Evolutionary conservation across 2,888 invertebrate genomes (phyloP).

Genomic region (Nudaria mundana): DNA sequence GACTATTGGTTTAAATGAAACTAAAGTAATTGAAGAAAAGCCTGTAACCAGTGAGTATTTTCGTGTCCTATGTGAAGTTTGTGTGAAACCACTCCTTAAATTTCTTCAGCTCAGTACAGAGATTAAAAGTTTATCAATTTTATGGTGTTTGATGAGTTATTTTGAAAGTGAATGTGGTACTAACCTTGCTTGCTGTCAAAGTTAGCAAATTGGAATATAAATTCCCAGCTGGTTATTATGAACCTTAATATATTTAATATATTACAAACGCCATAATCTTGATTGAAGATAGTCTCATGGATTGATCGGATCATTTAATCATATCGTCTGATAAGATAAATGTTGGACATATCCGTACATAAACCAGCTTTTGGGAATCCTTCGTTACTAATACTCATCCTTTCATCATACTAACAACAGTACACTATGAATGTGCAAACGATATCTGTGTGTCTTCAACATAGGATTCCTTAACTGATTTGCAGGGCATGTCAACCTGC

Average conservation of each 20-base stretch:
- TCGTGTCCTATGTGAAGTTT: slow-evolving; percentile 46
- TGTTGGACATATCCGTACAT: slow-evolving; percentile 39
- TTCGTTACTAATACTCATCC: slow-evolving; percentile 52
- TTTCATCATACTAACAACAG: slow-evolving; percentile 53
- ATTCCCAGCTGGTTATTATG: slow-evolving; percentile 17
- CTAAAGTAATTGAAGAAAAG: slow-evolving; percentile 65
- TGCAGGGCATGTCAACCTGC: slow-evolving; percentile 76
- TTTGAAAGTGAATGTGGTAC: slow-evolving; percentile 51
- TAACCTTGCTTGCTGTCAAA: slow-evolving; percentile 27
- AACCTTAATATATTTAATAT: neutral
- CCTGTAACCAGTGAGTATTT: slow-evolving; percentile 75
- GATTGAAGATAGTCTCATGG: slow-evolving; percentile 50
- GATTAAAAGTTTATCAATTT: slow-evolving; percentile 42
- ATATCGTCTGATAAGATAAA: slow-evolving; percentile 62
- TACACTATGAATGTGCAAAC: slow-evolving; percentile 57
- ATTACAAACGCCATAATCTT: slow-evolving; percentile 43
- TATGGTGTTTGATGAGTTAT: slow-evolving; percentile 48
- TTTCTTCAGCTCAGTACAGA: slow-evolving; percentile 31
- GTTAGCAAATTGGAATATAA: slow-evolving; percentile 14
- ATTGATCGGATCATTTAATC: slow-evolving; percentile 56
- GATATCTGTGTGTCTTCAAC: slow-evolving; percentile 80
- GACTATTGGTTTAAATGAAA: slow-evolving; percentile 64
- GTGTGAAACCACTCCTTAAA: slow-evolving; percentile 46
- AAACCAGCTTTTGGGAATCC: slow-evolving; percentile 49
- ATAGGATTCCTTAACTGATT: slow-evolving; percentile 78